Conservation (phyloP, 2,113 vertebrate species). For the Pitta sordida region DNA sequence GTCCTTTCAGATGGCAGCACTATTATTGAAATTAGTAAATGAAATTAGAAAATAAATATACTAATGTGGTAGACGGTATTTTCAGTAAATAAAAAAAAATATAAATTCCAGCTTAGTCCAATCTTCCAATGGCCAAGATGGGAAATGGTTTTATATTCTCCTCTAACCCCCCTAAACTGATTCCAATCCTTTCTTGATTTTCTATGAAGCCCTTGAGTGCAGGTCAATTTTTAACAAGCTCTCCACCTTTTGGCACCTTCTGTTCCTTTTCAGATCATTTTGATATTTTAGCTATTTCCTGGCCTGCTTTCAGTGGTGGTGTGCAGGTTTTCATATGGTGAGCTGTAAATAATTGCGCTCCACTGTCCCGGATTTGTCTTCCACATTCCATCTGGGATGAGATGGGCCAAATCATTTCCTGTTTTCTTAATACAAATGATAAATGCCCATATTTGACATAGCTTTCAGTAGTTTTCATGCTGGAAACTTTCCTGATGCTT, state of each 20-base stretch:
- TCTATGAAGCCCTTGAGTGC: not conserved
- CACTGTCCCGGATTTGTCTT: conserved; percentile 51
- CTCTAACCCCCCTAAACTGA: not conserved
- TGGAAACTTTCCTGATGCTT: conserved; percentile 54
- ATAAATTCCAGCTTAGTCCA: not conserved
- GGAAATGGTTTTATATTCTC: not conserved
- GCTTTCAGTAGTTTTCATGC: conserved; percentile 57
- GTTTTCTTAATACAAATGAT: conserved; percentile 69
- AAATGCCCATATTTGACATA: conserved; percentile 71
- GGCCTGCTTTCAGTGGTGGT: conserved; percentile 62
- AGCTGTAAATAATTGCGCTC: conserved; percentile 63
- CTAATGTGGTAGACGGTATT: not conserved
- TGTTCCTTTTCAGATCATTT: conserved; percentile 70
- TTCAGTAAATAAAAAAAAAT: not conserved
- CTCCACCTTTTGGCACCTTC: conserved; percentile 70
- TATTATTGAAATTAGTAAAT: not conserved
- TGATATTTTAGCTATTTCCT: conserved; percentile 71
- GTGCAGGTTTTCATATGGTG: conserved; percentile 60
- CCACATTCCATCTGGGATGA: conserved; percentile 68
- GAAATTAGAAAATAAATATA: not conserved
- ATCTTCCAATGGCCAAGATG: not conserved
- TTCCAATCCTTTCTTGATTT: not conserved
- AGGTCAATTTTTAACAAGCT: conserved; percentile 38
- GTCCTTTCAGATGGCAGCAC: not conserved
- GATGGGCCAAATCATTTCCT: conserved; percentile 78